Evolutionary conservation across 2,888 invertebrate genomes (phyloP), one percentile per base, ranked within the genome.

Genomic region (Nesidiocoris tenuis): DNA sequence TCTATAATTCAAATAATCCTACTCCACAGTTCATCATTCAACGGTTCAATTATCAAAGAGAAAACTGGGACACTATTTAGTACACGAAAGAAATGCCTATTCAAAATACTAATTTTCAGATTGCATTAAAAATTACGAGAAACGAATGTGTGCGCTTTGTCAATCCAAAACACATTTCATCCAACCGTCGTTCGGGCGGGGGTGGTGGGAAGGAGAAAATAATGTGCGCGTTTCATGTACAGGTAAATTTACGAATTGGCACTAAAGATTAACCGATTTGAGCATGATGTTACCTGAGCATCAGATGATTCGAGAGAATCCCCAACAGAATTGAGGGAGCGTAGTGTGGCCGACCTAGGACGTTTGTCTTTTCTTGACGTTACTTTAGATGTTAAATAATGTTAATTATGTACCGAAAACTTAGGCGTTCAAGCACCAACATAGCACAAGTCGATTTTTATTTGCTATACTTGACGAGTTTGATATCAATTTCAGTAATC

Each of bases 101-200:
- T 39, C 39, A 39, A 39, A 39, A 39, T 3, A 39, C 39, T 39
- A 39, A 39, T 39, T n/a, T 39, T 39, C 39, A 39, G 39, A 39
- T 39, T 39, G 39, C 12, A 39, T 39, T 39, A 39, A 39, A 39
- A 39, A 39, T 39, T 39, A 39, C 39, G 39, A 39, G 59, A 5
- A 23, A 64, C 9, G 19, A 70, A 23, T 24, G 24, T 70, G 70
- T 70, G 70, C 70, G 70, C n/a, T 70, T 23, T 59, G 18, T 18
- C 24, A 61, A 23, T 59, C 70, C 70, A 70, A 24, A 70, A 70
- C 70, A 70, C 70, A 70, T 70, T 70, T 59, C 70, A 70, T 70
- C 70, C 23, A 21, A 22, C 67, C 39, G 39, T 39, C 5, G 39
- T 39, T 39, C 3, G 3, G 12, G 39, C 5, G 12, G 12, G 39